Evolutionary conservation across 1,140 invertebrate species (phyloP).

Genomic region (Hetaerina americana): DNA sequence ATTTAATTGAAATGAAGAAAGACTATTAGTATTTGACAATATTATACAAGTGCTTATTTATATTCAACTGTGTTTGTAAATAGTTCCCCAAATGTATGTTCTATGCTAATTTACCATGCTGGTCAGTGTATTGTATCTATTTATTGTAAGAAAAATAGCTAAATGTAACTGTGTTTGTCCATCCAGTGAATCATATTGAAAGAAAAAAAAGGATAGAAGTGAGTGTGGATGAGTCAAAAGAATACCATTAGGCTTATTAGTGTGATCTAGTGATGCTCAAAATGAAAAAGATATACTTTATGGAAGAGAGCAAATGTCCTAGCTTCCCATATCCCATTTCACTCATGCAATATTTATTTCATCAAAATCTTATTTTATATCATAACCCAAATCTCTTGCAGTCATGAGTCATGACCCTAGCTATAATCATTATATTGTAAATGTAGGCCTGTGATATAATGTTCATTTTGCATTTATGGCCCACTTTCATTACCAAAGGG

Average conservation of each 20-base stretch:
- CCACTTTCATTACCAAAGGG: too few relatives aligned
- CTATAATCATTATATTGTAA: background rate
- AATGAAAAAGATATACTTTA: background rate
- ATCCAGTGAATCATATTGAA: background rate
- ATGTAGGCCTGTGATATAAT: background rate
- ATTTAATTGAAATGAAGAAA: background rate
- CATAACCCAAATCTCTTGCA: too few relatives aligned
- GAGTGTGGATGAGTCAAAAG: background rate
- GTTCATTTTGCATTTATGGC: background rate
- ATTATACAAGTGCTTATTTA: slow-evolving; percentile 1
- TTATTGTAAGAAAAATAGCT: background rate
- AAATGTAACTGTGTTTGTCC: background rate
- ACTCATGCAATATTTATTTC: background rate
- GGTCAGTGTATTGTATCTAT: background rate
- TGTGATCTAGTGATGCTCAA: background rate
- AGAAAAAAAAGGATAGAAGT: background rate
- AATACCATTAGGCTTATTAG: background rate
- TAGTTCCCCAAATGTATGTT: background rate
- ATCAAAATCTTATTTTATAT: background rate
- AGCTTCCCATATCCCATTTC: background rate
- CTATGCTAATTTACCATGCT: background rate
- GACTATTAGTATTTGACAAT: background rate
- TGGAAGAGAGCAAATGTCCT: too few relatives aligned
- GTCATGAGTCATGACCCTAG: background rate
- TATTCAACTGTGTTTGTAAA: background rate